A percentile compares a stretch with the other conserved stretches of the same genome.
These are phyloP conservation scores for Rhagophthalmus giganteus DNA, from an alignment of 2,888 invertebrate species.

Conservation along the genomic window DNA sequence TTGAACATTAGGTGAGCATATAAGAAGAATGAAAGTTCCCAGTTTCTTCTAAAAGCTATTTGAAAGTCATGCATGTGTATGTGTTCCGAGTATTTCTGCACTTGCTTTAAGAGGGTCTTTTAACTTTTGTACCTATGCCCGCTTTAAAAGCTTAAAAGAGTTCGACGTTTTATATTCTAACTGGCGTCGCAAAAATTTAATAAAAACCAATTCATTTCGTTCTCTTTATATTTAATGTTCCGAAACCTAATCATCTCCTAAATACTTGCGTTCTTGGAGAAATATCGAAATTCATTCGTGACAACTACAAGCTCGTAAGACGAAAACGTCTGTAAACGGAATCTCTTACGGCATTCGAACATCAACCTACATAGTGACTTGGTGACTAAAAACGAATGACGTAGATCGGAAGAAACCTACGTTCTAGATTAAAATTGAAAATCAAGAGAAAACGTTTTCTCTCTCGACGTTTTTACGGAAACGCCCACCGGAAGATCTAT, in stretches of 20 bases:
- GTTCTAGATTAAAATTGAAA: background rate
- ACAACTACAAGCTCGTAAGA: slow-evolving; percentile 16
- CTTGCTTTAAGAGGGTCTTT: slow-evolving; percentile 3
- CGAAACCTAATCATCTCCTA: slow-evolving; percentile 13
- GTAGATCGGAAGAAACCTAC: slow-evolving; percentile 2
- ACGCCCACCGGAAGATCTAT: too few species aligned
- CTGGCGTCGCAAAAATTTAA: slow-evolving; percentile 2
- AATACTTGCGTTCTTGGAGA: slow-evolving; percentile 5
- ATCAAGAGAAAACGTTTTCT: too few species aligned
- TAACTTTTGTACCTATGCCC: background rate
- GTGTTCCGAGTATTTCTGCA: slow-evolving; percentile 3
- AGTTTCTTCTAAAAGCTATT: slow-evolving; percentile 1
- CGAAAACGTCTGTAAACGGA: slow-evolving; percentile 8
- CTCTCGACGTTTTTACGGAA: too few species aligned
- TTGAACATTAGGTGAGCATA: background rate
- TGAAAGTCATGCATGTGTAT: slow-evolving; percentile 5
- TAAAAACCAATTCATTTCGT: slow-evolving; percentile 1
- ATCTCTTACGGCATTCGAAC: slow-evolving; percentile 15
- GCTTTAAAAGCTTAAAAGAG: background rate
- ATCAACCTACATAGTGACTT: slow-evolving; percentile 5
- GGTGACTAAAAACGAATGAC: background rate
- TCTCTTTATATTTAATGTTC: slow-evolving; percentile 3
- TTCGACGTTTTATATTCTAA: background rate
- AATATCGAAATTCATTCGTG: slow-evolving; percentile 14
- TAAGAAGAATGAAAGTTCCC: background rate